Conservation (phyloP, 1,140 invertebrate species). For the Drosophila pseudoobscura region DNA sequence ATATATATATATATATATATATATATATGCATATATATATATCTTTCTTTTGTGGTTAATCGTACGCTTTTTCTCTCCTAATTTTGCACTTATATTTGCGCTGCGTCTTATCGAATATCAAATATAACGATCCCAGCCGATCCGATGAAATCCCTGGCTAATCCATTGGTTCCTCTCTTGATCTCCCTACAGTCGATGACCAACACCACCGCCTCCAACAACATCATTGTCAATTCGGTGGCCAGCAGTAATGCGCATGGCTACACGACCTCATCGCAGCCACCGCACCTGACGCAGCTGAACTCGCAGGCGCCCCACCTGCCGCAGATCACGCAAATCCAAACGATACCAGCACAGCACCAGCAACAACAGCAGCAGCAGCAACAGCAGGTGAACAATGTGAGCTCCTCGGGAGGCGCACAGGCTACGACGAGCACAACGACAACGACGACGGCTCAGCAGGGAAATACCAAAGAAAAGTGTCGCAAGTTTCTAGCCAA, state of each 20-base stretch:
- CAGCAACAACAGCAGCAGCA: constrained; percentile 27
- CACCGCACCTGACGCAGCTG: constrained; percentile 73
- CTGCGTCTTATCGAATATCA: no score
- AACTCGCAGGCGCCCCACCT: constrained; percentile 71
- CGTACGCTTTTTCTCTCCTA: constrained; percentile 50
- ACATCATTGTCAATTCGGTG: constrained; percentile 82
- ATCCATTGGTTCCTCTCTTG: constrained; percentile 11
- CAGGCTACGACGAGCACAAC: constrained; percentile 74
- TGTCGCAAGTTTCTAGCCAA: constrained; percentile 99
- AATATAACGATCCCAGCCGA: no score
- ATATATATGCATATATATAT: neutral
- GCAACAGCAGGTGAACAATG: constrained; percentile 47
- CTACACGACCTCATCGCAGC: constrained; percentile 62
- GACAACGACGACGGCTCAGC: constrained; percentile 73
- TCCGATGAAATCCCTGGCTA: neutral
- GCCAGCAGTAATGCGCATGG: constrained; percentile 67
- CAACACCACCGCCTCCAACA: constrained; percentile 73
- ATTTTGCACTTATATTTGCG: constrained; percentile 53
- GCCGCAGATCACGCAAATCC: constrained; percentile 79
- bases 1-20: neutral
- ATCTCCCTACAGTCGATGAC: constrained; percentile 62
- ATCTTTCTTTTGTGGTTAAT: constrained; percentile 28
- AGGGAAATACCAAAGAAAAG: constrained; percentile 97
- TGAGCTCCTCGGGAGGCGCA: constrained; percentile 68
- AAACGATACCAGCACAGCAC: constrained; percentile 61